Evolutionary conservation across 2,797 vertebrate genomes (phyloP), one percentile per base, ranked within the genome.

Genomic region (Sebastes minor): DNA sequence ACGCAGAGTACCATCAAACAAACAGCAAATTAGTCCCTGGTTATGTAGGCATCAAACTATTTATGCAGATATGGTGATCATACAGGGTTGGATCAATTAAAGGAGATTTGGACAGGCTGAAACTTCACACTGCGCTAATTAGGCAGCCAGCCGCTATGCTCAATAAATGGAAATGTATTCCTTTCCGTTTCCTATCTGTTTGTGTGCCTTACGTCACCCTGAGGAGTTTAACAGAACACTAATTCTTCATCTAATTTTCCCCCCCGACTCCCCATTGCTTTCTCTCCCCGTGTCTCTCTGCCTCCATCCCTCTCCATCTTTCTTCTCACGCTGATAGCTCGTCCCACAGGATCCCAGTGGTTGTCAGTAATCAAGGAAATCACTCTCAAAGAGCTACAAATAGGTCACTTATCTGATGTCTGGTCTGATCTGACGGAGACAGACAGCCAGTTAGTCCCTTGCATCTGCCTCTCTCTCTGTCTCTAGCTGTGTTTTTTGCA

Each of bases 301-400:
- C 74, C 68, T 82, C 80, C 64, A 66, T 88, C 86, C 61, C 71
- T 83, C 71, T 68, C 87, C 76, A 56, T 90, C 85, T 84, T 84
- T 86, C 84, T 86, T 91, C 89, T 83, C 85, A 70, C 46, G 66
- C 87, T 91, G 91, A 93, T 91, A 91, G 88, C 82, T 85, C 69
- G 86, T 95, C 94, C 92, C 91, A 75, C 82, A 82, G 94, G 93
- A 92, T 85, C 75, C 68, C 88, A 81, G 82, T 86, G 77, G 93
- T 94, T 94, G 91, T 94, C 95, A 94, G 90, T 90, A 95, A 93
- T 92, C 89, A 94, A 93, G 90, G 85, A 94, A 95, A 93, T 94
- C 90, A 90, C 88, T 90, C 83, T 93, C 84, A 92, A 91, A 94
- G 89, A 86, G 86, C 88, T 86, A 93, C 91, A 95, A 95, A 95